Percentiles rank a stretch among this genome's conserved stretches.
Evolutionary conservation across 2,113 vertebrate species (phyloP).

Genomic region (Eurypyga helias): DNA sequence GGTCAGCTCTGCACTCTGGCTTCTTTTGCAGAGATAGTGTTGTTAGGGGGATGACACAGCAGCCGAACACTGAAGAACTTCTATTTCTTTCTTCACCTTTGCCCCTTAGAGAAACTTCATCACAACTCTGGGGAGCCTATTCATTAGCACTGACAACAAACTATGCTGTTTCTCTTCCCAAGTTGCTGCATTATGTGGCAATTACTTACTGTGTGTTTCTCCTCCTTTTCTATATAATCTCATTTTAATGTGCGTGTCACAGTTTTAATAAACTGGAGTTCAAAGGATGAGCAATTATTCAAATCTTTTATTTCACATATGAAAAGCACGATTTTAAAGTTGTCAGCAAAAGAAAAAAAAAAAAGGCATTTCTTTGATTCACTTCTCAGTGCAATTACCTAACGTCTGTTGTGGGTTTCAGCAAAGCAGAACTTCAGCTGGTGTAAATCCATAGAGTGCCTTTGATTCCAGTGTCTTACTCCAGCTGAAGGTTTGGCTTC

Average conservation of each 20-base stretch:
- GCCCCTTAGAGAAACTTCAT: not conserved
- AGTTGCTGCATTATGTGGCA: not conserved
- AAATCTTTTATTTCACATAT: slow-evolving; percentile 68
- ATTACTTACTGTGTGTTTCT: slow-evolving; percentile 23
- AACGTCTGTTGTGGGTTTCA: not conserved
- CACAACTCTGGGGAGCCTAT: not conserved
- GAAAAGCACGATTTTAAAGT: slow-evolving; percentile 24
- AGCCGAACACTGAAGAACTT: not conserved
- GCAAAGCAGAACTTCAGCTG: not conserved
- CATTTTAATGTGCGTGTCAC: slow-evolving; percentile 47
- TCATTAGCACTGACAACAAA: not conserved
- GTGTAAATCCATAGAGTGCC: not conserved
- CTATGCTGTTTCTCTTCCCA: not conserved
- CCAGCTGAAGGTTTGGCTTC: not conserved
- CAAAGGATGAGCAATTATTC: slow-evolving; percentile 68
- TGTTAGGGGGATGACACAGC: not conserved
- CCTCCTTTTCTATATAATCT: slow-evolving; percentile 37
- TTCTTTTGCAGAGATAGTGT: not conserved
- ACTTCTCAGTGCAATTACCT: slow-evolving; percentile 34
- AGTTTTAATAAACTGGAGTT: slow-evolving; percentile 52
- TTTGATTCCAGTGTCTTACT: not conserved
- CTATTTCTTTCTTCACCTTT: not conserved
- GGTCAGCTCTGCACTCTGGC: not conserved
- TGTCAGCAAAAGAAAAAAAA: slow-evolving; percentile 1
- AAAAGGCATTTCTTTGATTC: slow-evolving; percentile 7